Conservation (phyloP, 37 sponge, comb jelly and placozoan genomes). For the Hexactinellida sp. region DNA sequence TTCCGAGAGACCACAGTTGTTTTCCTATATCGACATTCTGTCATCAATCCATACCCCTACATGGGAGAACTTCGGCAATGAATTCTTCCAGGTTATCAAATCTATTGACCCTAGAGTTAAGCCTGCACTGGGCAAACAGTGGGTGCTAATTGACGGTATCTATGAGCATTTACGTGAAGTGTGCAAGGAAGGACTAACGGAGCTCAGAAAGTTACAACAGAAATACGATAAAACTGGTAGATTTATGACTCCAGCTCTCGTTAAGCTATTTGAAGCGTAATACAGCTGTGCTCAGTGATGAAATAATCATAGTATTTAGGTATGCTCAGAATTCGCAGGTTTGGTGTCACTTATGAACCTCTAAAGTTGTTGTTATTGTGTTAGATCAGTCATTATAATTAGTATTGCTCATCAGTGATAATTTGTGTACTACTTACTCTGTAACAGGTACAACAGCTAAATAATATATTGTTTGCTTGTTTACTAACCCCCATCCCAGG, state of each 20-base stretch:
- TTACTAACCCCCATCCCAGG: too few species aligned
- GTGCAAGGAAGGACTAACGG: not conserved
- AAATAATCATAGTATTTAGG: too few species aligned
- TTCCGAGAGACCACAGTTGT: not conserved
- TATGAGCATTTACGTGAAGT: not conserved
- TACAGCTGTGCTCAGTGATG: not conserved
- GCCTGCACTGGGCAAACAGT: not conserved
- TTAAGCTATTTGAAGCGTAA: not conserved
- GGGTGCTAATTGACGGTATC: not conserved
- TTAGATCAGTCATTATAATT: too few species aligned
- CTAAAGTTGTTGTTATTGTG: too few species aligned
- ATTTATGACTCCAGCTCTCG: not conserved
- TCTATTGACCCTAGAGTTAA: not conserved
- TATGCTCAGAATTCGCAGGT: too few species aligned
- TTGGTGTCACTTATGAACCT: too few species aligned
- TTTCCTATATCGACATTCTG: not conserved
- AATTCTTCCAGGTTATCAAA: not conserved
- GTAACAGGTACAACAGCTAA: too few species aligned
- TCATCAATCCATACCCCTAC: not conserved
- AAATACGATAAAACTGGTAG: not conserved
- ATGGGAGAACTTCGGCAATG: not conserved
- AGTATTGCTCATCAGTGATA: too few species aligned
- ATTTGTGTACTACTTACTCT: too few species aligned
- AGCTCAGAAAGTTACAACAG: not conserved
- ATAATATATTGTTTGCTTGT: too few species aligned